phyloP scores from a whole-genome alignment of 2,888 invertebrate genomes.

The Colostygia pectinataria region DNA sequence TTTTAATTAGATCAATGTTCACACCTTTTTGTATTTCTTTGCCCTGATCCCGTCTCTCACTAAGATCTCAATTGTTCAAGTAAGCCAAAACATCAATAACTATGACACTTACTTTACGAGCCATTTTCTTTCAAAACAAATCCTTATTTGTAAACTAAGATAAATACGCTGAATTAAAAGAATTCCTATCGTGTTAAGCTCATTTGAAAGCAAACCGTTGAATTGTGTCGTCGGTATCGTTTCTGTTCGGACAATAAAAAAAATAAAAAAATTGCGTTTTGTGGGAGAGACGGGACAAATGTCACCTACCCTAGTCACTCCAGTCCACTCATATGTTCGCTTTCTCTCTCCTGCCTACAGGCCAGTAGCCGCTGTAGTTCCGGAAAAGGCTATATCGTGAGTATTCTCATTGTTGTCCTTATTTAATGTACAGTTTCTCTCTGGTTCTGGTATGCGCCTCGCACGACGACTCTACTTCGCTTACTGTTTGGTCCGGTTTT shows the following conservation, averaged over 20 bases:
- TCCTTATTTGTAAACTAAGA: slow-evolving; percentile 5
- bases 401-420: slow-evolving; percentile 83
- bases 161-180: slow-evolving; percentile 5
- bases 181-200: slow-evolving; percentile 9
- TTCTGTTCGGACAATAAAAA: slow-evolving; percentile 27
- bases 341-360: slow-evolving; percentile 85
- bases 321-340: slow-evolving; percentile 81
- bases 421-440: slow-evolving; percentile 55
- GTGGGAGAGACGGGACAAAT: slow-evolving; percentile 66
- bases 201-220: slow-evolving; percentile 26
- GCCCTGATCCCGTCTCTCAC: slow-evolving; percentile 23
- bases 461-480: slow-evolving; percentile 45
- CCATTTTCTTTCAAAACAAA: slow-evolving; percentile 9
- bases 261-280: slow-evolving; percentile 36
- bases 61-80: slow-evolving; percentile 6
- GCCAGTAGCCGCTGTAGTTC: slow-evolving; percentile 96
- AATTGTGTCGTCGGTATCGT: slow-evolving; percentile 31
- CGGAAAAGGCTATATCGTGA: slow-evolving; percentile 97
- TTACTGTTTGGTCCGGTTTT: slow-evolving; percentile 40
- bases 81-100: slow-evolving; percentile 6
- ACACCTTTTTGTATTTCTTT: slow-evolving; percentile 20
- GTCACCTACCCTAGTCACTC: slow-evolving; percentile 69
- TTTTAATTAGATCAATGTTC: slow-evolving; percentile 18
- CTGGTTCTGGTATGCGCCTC: slow-evolving; percentile 47
- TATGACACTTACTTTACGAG: slow-evolving; percentile 8